Percentiles rank a stretch among this genome's conserved stretches.
These are phyloP conservation scores for Papilio polyxenes DNA, from an alignment of 1,140 invertebrate species.

Conservation along the genomic window DNA sequence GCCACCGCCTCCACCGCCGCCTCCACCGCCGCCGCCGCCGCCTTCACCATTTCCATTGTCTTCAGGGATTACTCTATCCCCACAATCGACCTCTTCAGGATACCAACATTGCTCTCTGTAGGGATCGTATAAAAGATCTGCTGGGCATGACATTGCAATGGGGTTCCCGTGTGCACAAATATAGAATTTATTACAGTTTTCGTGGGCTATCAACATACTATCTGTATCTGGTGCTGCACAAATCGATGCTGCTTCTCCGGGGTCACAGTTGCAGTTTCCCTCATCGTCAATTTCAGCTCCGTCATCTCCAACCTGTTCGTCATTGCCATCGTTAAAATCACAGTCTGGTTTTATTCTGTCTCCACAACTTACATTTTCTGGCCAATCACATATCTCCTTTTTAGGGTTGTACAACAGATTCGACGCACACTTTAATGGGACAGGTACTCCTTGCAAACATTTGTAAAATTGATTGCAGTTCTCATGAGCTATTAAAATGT, in stretches of 20 bases:
- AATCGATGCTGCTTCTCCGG: constrained; percentile 44
- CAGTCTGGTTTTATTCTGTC: constrained; percentile 38
- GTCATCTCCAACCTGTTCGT: neutral
- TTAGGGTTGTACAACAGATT: constrained; percentile 81
- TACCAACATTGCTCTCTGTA: constrained; percentile 42
- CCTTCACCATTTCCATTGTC: constrained; percentile 29
- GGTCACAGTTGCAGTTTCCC: constrained; percentile 46
- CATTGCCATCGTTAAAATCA: neutral
- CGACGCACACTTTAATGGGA: constrained; percentile 42
- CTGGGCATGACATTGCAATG: constrained; percentile 39
- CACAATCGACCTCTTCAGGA: constrained; percentile 45
- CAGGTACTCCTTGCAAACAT: constrained; percentile 45
- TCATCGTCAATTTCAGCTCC: constrained; percentile 31
- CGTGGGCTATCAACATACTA: constrained; percentile 43
- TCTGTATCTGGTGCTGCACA: constrained; percentile 41
- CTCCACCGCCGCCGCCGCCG: constrained; percentile 14
- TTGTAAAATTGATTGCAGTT: too few relatives aligned
- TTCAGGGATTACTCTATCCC: constrained; percentile 44
- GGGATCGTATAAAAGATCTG: constrained; percentile 41
- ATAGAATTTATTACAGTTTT: constrained; percentile 51
- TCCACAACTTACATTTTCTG: constrained; percentile 76
- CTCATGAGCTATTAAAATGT: constrained; percentile 31
- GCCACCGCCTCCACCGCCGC: neutral
- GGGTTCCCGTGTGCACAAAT: constrained; percentile 43
- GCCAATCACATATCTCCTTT: constrained; percentile 81